A percentile compares a stretch with the other conserved stretches of the same genome.
Conservation (phyloP, 2,888 invertebrate species). For the Nymphalis urticae region DNA sequence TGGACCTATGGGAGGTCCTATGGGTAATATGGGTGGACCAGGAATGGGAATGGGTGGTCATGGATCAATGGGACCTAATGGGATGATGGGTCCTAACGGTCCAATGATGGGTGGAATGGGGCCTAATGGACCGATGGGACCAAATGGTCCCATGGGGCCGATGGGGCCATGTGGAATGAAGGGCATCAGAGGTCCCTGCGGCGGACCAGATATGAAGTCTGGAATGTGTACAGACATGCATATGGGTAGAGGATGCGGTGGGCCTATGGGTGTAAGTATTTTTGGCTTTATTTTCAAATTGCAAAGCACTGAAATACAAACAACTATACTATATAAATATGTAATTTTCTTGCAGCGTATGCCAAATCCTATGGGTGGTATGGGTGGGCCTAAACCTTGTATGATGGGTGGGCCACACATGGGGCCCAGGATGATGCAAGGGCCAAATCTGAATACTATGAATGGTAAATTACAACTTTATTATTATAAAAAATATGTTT, state of each 20-base stretch:
- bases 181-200: slow-evolving; percentile 73
- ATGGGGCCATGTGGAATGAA: slow-evolving; percentile 80
- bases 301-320: background rate
- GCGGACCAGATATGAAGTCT: slow-evolving; percentile 77
- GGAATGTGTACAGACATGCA: slow-evolving; percentile 80
- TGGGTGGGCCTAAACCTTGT: slow-evolving; percentile 77
- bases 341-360: slow-evolving; percentile 64
- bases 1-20: slow-evolving; percentile 63
- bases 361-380: slow-evolving; percentile 79
- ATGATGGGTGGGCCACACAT: slow-evolving; percentile 80
- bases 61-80: slow-evolving; percentile 67
- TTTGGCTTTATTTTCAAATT: background rate
- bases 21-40: slow-evolving; percentile 64
- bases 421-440: slow-evolving; percentile 79
- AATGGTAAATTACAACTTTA: slow-evolving; percentile 58
- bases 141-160: slow-evolving; percentile 77
- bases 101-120: slow-evolving; percentile 74
- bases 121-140: slow-evolving; percentile 75
- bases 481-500: too few species aligned
- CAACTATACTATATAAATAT: background rate
- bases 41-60: slow-evolving; percentile 66
- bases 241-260: slow-evolving; percentile 77
- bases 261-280: slow-evolving; percentile 76
- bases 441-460: slow-evolving; percentile 77
- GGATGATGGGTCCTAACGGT: slow-evolving; percentile 73